Conservation (phyloP, 2,888 invertebrate genomes). For the Stictocephala bisonia region DNA sequence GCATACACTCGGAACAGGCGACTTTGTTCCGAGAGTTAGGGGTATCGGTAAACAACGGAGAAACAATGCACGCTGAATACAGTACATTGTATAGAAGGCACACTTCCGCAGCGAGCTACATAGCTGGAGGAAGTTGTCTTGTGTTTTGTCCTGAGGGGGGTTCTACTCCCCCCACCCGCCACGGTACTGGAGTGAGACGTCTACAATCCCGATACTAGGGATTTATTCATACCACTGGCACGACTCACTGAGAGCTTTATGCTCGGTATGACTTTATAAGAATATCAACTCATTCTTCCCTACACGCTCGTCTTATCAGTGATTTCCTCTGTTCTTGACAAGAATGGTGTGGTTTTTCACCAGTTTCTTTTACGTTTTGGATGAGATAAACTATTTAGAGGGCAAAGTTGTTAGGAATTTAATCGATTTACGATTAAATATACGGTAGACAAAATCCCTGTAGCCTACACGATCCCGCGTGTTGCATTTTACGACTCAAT, state of each 20-base stretch:
- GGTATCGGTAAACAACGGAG: slow-evolving; percentile 16
- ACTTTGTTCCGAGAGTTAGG: slow-evolving; percentile 34
- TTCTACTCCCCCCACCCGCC: too few species aligned
- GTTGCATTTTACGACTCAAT: too few species aligned
- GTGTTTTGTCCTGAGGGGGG: slow-evolving; percentile 23
- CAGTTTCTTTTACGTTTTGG: too few species aligned
- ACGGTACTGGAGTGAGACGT: background rate
- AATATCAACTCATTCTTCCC: too few species aligned
- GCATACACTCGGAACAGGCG: slow-evolving; percentile 8
- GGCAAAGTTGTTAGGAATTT: too few species aligned
- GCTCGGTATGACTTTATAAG: slow-evolving; percentile 9
- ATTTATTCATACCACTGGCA: slow-evolving; percentile 3
- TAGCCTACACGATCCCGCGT: too few species aligned
- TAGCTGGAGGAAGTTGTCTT: slow-evolving; percentile 24
- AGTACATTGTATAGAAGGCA: slow-evolving; percentile 30
- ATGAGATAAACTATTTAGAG: too few species aligned
- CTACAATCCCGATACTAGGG: slow-evolving; percentile 10
- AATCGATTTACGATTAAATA: too few species aligned
- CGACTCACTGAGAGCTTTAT: slow-evolving; percentile 1
- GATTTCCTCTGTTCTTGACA: too few species aligned
- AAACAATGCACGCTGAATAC: slow-evolving; percentile 33
- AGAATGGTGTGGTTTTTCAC: too few species aligned
- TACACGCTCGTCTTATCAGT: too few species aligned
- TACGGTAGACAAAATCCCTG: too few species aligned
- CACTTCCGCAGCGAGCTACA: slow-evolving; percentile 14